Evolutionary conservation across 2,888 invertebrate genomes (phyloP).

Genomic region (Cephus rjabovi): DNA sequence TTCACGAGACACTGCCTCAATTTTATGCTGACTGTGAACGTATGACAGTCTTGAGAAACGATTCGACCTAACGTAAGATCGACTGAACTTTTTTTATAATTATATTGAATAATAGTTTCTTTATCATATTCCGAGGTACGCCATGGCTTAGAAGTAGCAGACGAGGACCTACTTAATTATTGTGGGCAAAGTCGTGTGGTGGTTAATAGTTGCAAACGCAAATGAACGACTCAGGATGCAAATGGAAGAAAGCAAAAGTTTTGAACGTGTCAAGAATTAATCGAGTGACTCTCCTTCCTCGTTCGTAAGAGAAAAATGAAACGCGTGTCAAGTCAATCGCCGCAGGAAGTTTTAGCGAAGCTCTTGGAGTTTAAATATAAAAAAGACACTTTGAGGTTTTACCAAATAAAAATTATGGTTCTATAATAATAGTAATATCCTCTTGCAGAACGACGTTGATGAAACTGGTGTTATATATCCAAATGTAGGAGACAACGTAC

Average conservation of each 20-base stretch:
- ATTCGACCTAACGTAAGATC: not conserved
- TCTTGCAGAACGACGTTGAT: conserved; percentile 42
- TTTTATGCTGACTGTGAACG: no score
- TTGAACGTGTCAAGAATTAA: conserved; percentile 36
- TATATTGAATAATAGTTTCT: not conserved
- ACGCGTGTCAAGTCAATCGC: not conserved
- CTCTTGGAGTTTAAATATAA: not conserved
- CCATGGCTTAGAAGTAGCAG: not conserved
- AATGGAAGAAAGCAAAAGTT: conserved; percentile 50
- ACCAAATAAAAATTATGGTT: not conserved
- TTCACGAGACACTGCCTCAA: no score
- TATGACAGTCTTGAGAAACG: no score
- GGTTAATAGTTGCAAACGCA: not conserved
- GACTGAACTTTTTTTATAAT: not conserved
- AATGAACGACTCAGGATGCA: conserved; percentile 34
- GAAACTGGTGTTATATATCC: conserved; percentile 49
- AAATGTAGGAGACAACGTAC: conserved; percentile 35
- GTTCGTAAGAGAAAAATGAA: not conserved
- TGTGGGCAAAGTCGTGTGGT: not conserved
- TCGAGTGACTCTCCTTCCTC: not conserved
- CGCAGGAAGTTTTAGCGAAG: not conserved
- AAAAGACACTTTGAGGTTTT: not conserved
- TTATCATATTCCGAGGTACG: no score
- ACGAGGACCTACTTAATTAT: not conserved
- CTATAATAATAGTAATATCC: not conserved